A percentile compares a stretch with the other conserved stretches of the same genome.
These are phyloP conservation scores for Trissolcus japonicus DNA, from an alignment of 2,888 invertebrate genomes.

Conservation along the genomic window DNA sequence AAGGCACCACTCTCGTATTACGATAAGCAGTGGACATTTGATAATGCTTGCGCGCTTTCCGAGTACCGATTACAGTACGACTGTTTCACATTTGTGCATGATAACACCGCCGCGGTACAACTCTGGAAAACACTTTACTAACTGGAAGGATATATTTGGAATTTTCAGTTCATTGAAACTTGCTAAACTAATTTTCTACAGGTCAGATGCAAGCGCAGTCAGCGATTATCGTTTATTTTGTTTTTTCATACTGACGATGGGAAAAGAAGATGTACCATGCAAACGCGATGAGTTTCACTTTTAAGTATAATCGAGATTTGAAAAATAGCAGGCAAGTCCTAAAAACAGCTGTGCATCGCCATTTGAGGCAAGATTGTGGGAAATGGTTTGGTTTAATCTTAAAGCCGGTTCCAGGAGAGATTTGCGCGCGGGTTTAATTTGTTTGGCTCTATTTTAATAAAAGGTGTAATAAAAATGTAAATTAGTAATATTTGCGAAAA, in stretches of 20 bases:
- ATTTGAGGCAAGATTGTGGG: constrained; percentile 26
- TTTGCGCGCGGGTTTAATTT: constrained; percentile 28
- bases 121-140: neutral
- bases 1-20: neutral
- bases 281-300: no score
- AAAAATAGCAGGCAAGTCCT: constrained; percentile 1
- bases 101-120: neutral
- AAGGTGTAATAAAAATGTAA: constrained; percentile 36
- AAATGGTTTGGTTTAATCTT: constrained; percentile 7
- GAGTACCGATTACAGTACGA: neutral
- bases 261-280: neutral
- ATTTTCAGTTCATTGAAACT: neutral
- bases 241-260: no score
- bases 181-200: neutral
- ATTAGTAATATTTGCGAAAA: constrained; percentile 34
- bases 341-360: constrained; percentile 9
- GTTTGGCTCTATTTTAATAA: constrained; percentile 23
- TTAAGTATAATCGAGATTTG: no score
- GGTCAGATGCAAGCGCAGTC: no score
- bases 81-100: constrained; percentile 1
- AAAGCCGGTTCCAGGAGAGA: neutral
- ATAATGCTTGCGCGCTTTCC: neutral
- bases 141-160: constrained; percentile 1
- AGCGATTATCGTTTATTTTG: no score
- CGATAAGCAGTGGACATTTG: constrained; percentile 1